phyloP scores from a whole-genome alignment of 2,113 vertebrate species.

The Centropus unirufus region DNA sequence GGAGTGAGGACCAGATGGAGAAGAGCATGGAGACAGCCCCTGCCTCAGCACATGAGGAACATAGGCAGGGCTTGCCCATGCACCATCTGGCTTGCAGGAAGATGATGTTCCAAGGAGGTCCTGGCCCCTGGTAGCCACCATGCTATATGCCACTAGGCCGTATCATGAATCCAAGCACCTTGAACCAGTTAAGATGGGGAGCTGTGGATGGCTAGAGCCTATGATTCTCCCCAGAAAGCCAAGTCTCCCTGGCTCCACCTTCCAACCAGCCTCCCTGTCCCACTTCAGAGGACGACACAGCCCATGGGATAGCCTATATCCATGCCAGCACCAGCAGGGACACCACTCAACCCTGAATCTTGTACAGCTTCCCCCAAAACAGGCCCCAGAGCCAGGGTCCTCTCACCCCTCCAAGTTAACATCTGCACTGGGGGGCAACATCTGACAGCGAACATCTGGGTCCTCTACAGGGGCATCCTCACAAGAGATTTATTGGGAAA shows the following conservation, averaged over 20 bases:
- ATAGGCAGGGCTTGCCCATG: neutral
- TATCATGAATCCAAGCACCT: neutral
- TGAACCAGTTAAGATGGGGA: neutral
- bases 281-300: neutral
- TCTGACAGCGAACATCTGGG: neutral
- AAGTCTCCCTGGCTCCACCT: neutral
- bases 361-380: neutral
- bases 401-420: neutral
- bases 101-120: neutral
- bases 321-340: neutral
- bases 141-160: rapidly evolving
- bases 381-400: neutral
- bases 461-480: rapidly evolving
- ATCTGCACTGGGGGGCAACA: neutral
- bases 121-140: neutral
- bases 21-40: neutral
- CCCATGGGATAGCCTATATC: neutral
- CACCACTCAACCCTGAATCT: rapidly evolving
- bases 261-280: neutral
- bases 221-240: neutral
- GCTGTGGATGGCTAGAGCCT: neutral
- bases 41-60: neutral
- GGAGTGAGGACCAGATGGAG: neutral
- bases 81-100: neutral
- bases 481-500: neutral